phyloP scores from a whole-genome alignment of 2,888 invertebrate genomes.

The Brachypalpus laphriformis region DNA sequence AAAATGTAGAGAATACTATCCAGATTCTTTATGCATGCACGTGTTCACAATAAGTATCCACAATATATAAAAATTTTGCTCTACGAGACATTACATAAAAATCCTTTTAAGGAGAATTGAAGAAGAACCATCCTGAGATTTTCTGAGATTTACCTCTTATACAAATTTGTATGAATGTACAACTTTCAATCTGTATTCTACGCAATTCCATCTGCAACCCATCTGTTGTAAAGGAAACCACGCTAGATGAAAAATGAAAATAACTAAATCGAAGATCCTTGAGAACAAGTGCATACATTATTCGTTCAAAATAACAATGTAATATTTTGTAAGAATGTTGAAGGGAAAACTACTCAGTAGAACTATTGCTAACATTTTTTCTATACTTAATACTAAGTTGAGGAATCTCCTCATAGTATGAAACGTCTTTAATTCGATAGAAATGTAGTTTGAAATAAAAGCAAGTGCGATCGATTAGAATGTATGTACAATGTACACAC shows the following conservation, averaged over 20 bases:
- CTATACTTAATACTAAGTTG: not conserved
- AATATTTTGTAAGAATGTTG: not conserved
- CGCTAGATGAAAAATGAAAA: not conserved
- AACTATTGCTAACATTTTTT: not conserved
- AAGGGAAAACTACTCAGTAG: not conserved
- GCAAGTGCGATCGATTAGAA: too few relatives aligned
- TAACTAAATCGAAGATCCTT: not conserved
- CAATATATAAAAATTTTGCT: not conserved
- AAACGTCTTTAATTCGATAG: too few relatives aligned
- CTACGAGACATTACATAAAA: not conserved
- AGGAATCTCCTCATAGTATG: too few relatives aligned
- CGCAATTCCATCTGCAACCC: not conserved
- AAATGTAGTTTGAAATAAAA: too few relatives aligned
- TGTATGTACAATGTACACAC: too few relatives aligned
- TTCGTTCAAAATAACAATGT: not conserved
- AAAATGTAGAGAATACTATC: not conserved
- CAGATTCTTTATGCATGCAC: not conserved
- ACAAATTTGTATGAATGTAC: not conserved
- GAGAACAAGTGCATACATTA: not conserved
- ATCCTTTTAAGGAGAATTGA: constrained; percentile 14
- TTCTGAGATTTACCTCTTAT: constrained; percentile 6
- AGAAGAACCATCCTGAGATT: not conserved
- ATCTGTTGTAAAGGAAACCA: not conserved
- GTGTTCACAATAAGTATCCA: not conserved
- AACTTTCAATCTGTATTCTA: not conserved